A percentile compares a stretch with the other conserved stretches of the same genome.
Conservation (phyloP, 2,113 vertebrate species). For the Etheostoma spectabile region DNA sequence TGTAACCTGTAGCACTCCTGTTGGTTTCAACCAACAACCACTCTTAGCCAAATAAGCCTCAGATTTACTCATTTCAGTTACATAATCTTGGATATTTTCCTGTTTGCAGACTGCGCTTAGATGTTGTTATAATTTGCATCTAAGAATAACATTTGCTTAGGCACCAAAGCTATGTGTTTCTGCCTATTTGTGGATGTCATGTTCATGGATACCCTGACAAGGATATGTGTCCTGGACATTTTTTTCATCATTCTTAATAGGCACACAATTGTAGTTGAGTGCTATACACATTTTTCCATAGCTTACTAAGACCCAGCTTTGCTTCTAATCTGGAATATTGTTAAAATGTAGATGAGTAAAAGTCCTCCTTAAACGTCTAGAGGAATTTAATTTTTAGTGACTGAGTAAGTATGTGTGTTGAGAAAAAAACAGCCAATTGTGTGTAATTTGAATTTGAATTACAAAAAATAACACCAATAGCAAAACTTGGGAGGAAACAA, state of each 20-base stretch:
- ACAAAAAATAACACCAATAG: neutral
- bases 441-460: neutral
- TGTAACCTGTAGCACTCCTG: conserved; percentile 16
- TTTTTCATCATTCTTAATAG: neutral
- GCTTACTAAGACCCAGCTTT: neutral
- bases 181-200: neutral
- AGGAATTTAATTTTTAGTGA: neutral
- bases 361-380: neutral
- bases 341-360: neutral
- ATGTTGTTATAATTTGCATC: conserved; percentile 1
- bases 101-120: neutral
- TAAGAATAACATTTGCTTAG: neutral
- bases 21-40: conserved; percentile 24
- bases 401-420: neutral
- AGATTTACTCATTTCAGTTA: neutral
- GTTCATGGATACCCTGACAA: neutral
- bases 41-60: neutral
- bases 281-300: too few species aligned
- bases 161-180: neutral
- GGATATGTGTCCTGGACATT: neutral
- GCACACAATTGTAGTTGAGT: neutral
- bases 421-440: neutral
- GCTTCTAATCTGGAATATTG: neutral
- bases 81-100: conserved; percentile 28
- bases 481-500: neutral